Evolutionary conservation across 1,140 invertebrate genomes (phyloP).

Genomic region (Drosophila rufa): DNA sequence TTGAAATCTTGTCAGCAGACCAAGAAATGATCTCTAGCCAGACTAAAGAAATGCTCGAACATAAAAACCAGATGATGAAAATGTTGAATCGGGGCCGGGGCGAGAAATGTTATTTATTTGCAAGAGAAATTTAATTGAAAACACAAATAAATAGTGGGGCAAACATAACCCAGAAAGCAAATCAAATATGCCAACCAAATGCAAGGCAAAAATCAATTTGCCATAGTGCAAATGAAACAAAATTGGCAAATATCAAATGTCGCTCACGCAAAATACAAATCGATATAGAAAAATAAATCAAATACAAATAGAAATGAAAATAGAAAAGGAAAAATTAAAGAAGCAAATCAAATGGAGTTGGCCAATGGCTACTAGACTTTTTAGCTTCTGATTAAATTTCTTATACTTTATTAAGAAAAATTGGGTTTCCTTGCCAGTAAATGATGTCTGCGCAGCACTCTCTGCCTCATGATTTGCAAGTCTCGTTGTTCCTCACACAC

Average conservation of each 20-base stretch:
- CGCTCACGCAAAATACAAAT: background rate
- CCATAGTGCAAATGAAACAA: conserved; percentile 17
- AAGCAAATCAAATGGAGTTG: conserved; percentile 7
- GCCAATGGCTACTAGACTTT: background rate
- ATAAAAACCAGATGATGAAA: background rate
- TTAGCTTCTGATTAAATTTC: conserved; percentile 5
- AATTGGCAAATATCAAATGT: conserved; percentile 17
- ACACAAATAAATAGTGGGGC: conserved; percentile 56
- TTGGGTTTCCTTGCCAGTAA: background rate
- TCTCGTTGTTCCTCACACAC: conserved; percentile 6
- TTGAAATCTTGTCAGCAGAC: conserved; percentile 71
- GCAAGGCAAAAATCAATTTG: conserved; percentile 44
- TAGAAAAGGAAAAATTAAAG: background rate
- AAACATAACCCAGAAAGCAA: conserved; percentile 29
- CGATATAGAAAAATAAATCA: conserved; percentile 4
- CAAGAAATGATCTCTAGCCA: conserved; percentile 58
- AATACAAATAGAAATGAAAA: background rate
- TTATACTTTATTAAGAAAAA: background rate
- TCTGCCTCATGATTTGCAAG: conserved; percentile 2
- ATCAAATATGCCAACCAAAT: conserved; percentile 28
- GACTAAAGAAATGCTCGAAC: conserved; percentile 5
- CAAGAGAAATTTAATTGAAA: conserved; percentile 57
- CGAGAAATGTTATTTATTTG: conserved; percentile 45
- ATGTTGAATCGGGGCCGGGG: conserved; percentile 9
- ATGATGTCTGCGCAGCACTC: no score